These are phyloP conservation scores for Drosophila tripunctata DNA, from an alignment of 2,888 invertebrate species.

Conservation along the genomic window DNA sequence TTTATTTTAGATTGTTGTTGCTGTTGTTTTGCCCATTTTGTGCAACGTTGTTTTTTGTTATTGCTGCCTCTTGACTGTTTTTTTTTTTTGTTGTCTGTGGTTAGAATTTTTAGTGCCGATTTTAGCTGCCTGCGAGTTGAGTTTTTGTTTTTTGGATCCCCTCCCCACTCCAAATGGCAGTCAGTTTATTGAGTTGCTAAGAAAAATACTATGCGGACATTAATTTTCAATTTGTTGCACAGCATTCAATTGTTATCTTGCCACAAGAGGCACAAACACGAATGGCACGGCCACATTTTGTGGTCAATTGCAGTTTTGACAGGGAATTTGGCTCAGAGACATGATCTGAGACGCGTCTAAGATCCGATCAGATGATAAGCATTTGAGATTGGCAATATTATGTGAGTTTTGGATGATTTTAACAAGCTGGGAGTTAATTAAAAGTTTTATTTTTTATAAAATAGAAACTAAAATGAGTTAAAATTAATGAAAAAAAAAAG, in stretches of 20 bases:
- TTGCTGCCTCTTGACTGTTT: slow-evolving; percentile 27
- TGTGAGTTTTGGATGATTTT: not conserved
- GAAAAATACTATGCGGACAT: slow-evolving; percentile 58
- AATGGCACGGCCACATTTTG: slow-evolving; percentile 54
- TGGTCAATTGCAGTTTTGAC: slow-evolving; percentile 42
- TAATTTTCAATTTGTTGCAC: slow-evolving; percentile 75
- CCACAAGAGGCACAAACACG: slow-evolving; percentile 32
- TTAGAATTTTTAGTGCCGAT: slow-evolving; percentile 63
- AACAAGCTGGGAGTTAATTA: too few relatives aligned
- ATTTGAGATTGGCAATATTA: not conserved
- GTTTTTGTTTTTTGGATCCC: slow-evolving; percentile 11
- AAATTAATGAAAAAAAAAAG: too few relatives aligned
- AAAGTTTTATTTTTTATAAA: too few relatives aligned
- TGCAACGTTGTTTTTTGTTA: slow-evolving; percentile 53
- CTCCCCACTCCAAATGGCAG: slow-evolving; percentile 18
- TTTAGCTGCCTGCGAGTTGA: too few relatives aligned
- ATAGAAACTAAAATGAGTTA: too few relatives aligned
- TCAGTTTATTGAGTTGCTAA: slow-evolving; percentile 51
- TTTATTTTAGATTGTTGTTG: slow-evolving; percentile 18
- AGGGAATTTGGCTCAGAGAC: slow-evolving; percentile 29
- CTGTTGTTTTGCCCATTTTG: slow-evolving; percentile 58
- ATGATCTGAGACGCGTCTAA: not conserved
- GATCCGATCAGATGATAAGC: not conserved
- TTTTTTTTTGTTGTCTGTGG: slow-evolving; percentile 58
- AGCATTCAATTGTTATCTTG: slow-evolving; percentile 26